Evolutionary conservation across 2,113 vertebrate genomes (phyloP).

Genomic region (Theristicus caerulescens): DNA sequence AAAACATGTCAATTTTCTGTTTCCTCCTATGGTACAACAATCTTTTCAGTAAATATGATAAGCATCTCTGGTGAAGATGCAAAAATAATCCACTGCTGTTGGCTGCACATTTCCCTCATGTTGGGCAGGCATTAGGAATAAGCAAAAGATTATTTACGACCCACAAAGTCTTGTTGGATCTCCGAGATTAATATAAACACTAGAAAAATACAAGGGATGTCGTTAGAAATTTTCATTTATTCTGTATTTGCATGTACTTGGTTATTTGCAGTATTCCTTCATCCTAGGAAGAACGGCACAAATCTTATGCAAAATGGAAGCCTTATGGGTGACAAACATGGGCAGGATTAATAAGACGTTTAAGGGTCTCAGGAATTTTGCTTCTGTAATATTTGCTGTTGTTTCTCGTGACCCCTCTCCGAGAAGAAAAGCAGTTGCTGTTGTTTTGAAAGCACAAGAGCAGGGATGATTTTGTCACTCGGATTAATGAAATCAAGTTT

Average conservation of each 20-base stretch:
- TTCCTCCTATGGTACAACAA: not conserved
- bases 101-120: not conserved
- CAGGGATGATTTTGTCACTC: not conserved
- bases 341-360: not conserved
- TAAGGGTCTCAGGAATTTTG: not conserved
- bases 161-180: not conserved
- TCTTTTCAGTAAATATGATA: not conserved
- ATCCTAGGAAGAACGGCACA: not conserved
- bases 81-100: not conserved
- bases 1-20: not conserved
- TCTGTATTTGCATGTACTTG: not conserved
- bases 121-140: not conserved
- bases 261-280: not conserved
- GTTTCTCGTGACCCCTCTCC: not conserved
- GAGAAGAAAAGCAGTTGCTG: not conserved
- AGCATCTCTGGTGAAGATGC: not conserved
- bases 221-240: not conserved
- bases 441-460: not conserved
- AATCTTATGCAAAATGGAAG: not conserved
- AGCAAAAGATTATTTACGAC: not conserved
- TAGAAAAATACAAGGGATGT: not conserved
- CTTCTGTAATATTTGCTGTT: not conserved
- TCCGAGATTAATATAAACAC: not conserved
- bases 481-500: not conserved
- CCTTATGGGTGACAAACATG: not conserved